Base-by-base conservation (phyloP, 2,888 invertebrate species). In the Pasiphila rectangulata region DNA sequence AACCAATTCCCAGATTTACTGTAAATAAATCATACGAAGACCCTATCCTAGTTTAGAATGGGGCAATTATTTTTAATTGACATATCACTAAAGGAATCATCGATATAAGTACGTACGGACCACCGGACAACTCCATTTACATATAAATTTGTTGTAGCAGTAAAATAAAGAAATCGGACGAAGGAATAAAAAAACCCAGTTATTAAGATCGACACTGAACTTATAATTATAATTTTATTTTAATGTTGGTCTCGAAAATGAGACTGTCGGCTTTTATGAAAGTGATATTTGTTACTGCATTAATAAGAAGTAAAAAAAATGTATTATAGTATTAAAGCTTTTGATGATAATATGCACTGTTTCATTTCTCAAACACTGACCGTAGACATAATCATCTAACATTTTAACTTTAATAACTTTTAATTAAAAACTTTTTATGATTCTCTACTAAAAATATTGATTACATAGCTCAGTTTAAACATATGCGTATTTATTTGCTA, bases 121-220 rank as follows among this genome's bases (percentile, higher is more conserved):
- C 87, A 86, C 87, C 85, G 73, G 69, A 77, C 73, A 63, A 63
- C 69, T 64, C 73, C 75, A 88, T 88, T 87, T 78, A 81, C 87
- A 88, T 87, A 83, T 83, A 83, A 86, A 86, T 86, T 80, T 79
- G 83, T 81, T 85, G 80, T 79, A 72, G 72, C 79, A 76, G 81
- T 86, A 80, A 86, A 86, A 86, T 86, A 83, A 86, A 87, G 85
- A 85, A 85, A 86, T 86, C 79, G 80, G 76, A 78, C 69, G 76
- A 65, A 44, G 46, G 52, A 54, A 53, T 48, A 79, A 79, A 79
- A 77, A 36, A 30, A 19, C 10, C 20, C 73, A 60, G 54, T 81
- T 83, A 83, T 84, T 82, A 83, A 85, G 75, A 56, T 67, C 70
- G 73, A 75, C 75, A 74, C 70, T 62, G 51, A 65, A 68, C 69